Conservation (phyloP, 2,113 vertebrate species). For the Podocnemis expansa region DNA sequence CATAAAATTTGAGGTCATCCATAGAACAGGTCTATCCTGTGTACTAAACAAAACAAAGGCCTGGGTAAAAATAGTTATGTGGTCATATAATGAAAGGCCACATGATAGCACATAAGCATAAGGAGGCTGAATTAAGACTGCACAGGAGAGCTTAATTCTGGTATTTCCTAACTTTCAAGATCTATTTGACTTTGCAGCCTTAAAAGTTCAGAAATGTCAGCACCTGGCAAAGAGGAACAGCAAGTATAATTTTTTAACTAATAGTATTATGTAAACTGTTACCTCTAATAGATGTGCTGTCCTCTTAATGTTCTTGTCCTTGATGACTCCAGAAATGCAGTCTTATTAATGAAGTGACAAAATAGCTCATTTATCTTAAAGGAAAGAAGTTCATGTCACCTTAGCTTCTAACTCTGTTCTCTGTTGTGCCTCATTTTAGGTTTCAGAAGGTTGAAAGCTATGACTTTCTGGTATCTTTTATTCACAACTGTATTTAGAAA, state of each 20-base stretch:
- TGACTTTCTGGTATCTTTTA: background rate
- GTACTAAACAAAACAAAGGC: background rate
- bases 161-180: background rate
- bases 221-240: background rate
- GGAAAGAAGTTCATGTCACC: background rate
- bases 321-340: background rate
- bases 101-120: background rate
- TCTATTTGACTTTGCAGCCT: background rate
- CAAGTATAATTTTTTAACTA: background rate
- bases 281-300: too few species aligned
- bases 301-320: background rate
- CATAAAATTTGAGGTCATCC: background rate
- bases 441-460: background rate
- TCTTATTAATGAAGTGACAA: background rate
- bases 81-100: background rate
- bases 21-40: background rate
- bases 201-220: background rate
- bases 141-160: background rate
- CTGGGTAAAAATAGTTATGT: background rate
- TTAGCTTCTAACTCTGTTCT: background rate
- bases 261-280: background rate
- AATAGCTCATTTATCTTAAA: background rate
- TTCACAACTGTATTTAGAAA: background rate
- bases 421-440: background rate
- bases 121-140: background rate